A percentile compares a stretch with the other conserved stretches of the same genome.
Conservation (phyloP, 2,113 vertebrate species). For the Macrotis lagotis region DNA sequence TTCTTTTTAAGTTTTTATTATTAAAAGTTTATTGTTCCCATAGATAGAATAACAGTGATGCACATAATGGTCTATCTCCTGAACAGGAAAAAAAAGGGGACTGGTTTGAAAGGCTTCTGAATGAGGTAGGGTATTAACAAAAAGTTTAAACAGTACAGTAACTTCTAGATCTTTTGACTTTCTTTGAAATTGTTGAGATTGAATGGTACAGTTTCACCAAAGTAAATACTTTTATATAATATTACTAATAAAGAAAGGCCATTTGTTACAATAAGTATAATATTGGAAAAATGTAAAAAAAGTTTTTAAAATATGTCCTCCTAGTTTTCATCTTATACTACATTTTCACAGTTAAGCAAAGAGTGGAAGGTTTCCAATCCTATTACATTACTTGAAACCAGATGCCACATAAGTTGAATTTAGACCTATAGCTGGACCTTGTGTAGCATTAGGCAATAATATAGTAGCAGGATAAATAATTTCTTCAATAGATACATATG, state of each 20-base stretch:
- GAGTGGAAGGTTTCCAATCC: constrained; percentile 23
- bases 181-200: not conserved
- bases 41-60: not conserved
- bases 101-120: constrained; percentile 27
- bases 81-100: constrained; percentile 13
- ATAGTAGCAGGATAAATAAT: constrained; percentile 84
- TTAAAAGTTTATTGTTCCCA: constrained; percentile 42
- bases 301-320: constrained; percentile 10
- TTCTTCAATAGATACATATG: constrained; percentile 90
- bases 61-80: not conserved
- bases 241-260: constrained; percentile 20
- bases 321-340: constrained; percentile 58
- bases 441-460: constrained; percentile 49
- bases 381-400: constrained; percentile 74
- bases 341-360: constrained; percentile 30
- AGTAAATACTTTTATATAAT: not conserved
- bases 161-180: not conserved
- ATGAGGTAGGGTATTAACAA: constrained; percentile 29
- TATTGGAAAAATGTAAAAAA: not conserved
- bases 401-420: constrained; percentile 73
- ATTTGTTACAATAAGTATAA: constrained; percentile 27
- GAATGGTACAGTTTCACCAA: not conserved
- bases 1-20: not conserved
- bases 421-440: constrained; percentile 55
- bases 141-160: constrained; percentile 35